Base-by-base conservation (phyloP, 1,140 invertebrate genomes). In the Eupeodes corollae region DNA sequence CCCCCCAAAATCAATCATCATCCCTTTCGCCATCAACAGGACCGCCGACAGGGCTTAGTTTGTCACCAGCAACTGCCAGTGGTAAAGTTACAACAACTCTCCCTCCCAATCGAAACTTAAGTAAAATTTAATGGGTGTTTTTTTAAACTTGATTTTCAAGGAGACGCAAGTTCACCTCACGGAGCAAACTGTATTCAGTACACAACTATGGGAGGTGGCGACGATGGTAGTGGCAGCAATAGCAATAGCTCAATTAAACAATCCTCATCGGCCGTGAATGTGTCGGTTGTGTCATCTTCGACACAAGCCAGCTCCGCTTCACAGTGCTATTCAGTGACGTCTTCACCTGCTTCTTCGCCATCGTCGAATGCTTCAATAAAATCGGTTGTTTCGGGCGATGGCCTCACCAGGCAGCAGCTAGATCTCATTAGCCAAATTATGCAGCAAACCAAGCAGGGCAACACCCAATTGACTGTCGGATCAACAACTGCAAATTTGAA, bases 401-500 rank as follows among this genome's bases (percentile, higher is more conserved):
- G 79, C 30, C 66, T 83, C 41, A 82, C 81, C 11, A 80, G 82
- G 55, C 80, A 84, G 56, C 83, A 81, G 65, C 72, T 83, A 55
- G 84, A 84, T 69, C 75, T 81, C 54, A 85, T 85, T 55, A 82
- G 84, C 63, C 82, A 84, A 64, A 84, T 84, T 51, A 84, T 85
- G 79, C 81, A 82, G 56, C 82, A 82, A 60, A 83, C 80, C 13
- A 79, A 76, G 56, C 77, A 77, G 53, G 63, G 63, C 1, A 68
- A 58, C 41, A 62, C 65, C 16, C 62, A 67, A 44, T 60, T 67
- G 3, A 67, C 60, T 1, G 62, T 67, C 18, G 67, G 63, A 15
- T 62, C 63, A 15, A 67, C 58, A 69, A 73, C 60, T 49, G 69
- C 64, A 54, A 74, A 67, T 66, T 71, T 70, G 60, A 61, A 63